Conservation (phyloP, 2,113 vertebrate species). For the Okapia johnstoni region DNA sequence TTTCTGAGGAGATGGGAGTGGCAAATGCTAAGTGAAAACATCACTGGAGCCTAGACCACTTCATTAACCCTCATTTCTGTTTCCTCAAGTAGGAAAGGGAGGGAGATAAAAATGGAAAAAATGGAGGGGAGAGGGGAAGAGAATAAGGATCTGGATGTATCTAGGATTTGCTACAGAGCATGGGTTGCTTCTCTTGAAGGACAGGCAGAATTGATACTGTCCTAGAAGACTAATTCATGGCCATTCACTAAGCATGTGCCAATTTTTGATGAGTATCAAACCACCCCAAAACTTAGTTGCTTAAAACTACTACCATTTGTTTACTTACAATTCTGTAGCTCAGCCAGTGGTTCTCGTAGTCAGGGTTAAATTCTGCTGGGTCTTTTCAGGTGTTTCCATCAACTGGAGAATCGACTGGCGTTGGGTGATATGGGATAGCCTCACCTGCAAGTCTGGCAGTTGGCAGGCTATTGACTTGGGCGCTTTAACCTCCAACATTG, state of each 20-base stretch:
- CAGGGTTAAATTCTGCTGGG: background rate
- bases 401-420: background rate
- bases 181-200: background rate
- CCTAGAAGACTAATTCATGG: background rate
- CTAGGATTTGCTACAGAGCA: background rate
- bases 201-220: background rate
- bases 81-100: background rate
- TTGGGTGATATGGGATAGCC: background rate
- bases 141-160: background rate
- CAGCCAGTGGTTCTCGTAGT: background rate
- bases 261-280: background rate
- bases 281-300: background rate
- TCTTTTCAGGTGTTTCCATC: background rate
- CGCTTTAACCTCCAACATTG: background rate
- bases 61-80: background rate
- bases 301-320: background rate
- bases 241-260: background rate
- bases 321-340: background rate
- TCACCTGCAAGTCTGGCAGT: background rate
- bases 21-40: background rate
- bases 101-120: background rate
- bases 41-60: background rate
- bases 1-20: background rate
- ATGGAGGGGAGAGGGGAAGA: background rate
- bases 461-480: background rate